Conservation (phyloP, 2,797 vertebrate genomes). For the Karalla daura region DNA sequence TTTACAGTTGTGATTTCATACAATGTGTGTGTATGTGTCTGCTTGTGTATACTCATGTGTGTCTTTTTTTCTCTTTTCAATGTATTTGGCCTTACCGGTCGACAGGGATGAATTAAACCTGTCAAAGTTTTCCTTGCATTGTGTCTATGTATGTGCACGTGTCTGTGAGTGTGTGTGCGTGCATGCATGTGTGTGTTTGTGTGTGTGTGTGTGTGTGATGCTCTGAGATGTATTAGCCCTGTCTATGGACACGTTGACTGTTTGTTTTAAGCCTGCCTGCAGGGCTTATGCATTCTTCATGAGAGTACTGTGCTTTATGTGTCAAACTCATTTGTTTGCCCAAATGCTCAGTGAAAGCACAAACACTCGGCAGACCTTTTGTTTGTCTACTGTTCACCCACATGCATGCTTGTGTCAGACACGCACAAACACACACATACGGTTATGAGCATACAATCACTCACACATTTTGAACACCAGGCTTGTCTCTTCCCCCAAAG, state of each 20-base stretch:
- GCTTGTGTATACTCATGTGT: neutral
- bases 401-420: conserved; percentile 30
- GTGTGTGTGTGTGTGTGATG: conserved; percentile 47
- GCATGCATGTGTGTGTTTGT: conserved; percentile 29
- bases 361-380: conserved; percentile 73
- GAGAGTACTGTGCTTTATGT: conserved; percentile 77
- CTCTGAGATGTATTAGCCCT: conserved; percentile 70
- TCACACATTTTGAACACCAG: conserved; percentile 16
- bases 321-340: conserved; percentile 82
- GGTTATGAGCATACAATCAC: neutral
- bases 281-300: conserved; percentile 82
- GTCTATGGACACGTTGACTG: conserved; percentile 74
- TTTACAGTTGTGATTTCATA: conserved; percentile 62
- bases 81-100: conserved; percentile 77
- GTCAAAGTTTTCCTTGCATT: conserved; percentile 57
- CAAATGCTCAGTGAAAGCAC: conserved; percentile 73
- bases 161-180: conserved; percentile 22
- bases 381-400: conserved; percentile 64
- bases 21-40: conserved; percentile 33
- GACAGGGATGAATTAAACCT: conserved; percentile 74
- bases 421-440: neutral
- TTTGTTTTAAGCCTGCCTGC: conserved; percentile 80
- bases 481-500: conserved; percentile 19
- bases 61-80: conserved; percentile 46
- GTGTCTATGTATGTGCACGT: conserved; percentile 33